These are phyloP conservation scores for Podarcis muralis DNA, from an alignment of 2,113 vertebrate genomes.

Conservation along the genomic window DNA sequence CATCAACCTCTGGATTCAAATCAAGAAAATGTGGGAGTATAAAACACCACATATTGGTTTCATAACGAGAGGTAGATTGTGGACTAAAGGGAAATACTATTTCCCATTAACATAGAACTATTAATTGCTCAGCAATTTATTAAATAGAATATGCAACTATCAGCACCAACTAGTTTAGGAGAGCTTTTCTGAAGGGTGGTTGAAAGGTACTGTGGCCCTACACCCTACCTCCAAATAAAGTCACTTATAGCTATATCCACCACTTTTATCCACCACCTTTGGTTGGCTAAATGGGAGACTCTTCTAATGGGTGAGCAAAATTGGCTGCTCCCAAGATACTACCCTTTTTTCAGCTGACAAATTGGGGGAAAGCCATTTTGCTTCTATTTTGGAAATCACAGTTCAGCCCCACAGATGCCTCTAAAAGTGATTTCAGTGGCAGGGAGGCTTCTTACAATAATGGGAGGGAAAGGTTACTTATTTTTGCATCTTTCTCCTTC, in stretches of 20 bases:
- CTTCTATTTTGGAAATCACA: background rate
- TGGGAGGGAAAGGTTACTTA: background rate
- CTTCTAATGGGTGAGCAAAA: background rate
- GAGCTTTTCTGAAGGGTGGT: background rate
- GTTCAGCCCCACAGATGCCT: background rate
- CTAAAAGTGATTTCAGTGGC: background rate
- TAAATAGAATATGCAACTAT: background rate
- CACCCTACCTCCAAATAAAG: background rate
- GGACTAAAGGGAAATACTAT: too few species aligned
- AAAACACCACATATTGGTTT: background rate
- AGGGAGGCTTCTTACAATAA: background rate
- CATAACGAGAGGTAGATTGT: background rate
- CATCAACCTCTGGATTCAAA: background rate
- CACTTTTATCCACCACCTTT: background rate
- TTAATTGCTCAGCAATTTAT: background rate
- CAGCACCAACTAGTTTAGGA: background rate
- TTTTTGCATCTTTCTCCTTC: background rate
- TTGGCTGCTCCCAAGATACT: fast-evolving
- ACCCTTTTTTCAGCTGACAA: background rate
- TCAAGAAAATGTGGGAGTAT: background rate
- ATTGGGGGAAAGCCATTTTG: background rate
- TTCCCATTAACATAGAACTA: background rate
- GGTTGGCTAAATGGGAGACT: background rate
- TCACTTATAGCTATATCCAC: background rate
- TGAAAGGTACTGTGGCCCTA: background rate